Percentiles rank a stretch among this genome's conserved stretches.
Evolutionary conservation across 2,797 vertebrate species (phyloP).

Genomic region (Poecilia gillii): DNA sequence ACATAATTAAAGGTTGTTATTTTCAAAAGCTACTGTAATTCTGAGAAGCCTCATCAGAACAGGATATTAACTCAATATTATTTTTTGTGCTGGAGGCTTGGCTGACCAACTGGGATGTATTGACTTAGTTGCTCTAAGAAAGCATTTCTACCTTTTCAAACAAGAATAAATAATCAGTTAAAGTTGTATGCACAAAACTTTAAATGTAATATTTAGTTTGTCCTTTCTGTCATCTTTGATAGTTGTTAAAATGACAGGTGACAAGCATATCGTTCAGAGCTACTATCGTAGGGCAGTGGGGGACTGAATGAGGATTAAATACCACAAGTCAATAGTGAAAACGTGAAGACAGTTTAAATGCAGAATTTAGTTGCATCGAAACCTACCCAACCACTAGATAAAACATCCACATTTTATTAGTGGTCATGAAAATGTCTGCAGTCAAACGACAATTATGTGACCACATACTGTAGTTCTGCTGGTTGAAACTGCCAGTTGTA

Average conservation of each 20-base stretch:
- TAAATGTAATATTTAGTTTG: neutral
- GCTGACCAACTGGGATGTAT: neutral
- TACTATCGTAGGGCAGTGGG: too few species aligned
- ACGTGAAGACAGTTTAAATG: neutral
- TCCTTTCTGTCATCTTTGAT: neutral
- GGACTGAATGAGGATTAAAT: neutral
- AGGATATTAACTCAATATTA: neutral
- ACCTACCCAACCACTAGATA: neutral
- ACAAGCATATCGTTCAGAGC: neutral
- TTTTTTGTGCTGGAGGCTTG: neutral
- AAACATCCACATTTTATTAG: neutral
- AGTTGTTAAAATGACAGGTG: neutral
- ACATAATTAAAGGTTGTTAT: neutral
- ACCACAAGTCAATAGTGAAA: neutral
- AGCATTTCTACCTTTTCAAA: neutral
- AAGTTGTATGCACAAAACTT: neutral
- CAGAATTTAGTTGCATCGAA: neutral
- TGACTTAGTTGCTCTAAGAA: neutral
- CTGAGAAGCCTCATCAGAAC: neutral
- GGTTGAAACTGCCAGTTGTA: neutral
- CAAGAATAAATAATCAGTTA: neutral
- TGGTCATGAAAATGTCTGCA: neutral
- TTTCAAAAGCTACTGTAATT: neutral
- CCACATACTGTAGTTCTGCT: neutral
- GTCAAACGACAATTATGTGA: neutral